These are phyloP conservation scores for Orcinus orca DNA, from an alignment of 2,113 vertebrate genomes.

Conservation along the genomic window DNA sequence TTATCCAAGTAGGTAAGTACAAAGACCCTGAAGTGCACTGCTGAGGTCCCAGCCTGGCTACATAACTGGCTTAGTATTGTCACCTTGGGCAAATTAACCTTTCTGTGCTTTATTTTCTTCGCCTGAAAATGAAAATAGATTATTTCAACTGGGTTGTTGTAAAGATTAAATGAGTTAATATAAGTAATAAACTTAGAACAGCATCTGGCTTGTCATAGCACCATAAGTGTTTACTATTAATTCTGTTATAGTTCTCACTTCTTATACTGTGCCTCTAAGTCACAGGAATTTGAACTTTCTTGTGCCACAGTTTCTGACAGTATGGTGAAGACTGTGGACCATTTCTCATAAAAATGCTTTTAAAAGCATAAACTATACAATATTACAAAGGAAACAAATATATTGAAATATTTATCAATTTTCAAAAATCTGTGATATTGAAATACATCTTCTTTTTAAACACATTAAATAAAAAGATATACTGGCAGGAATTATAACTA, in stretches of 20 bases:
- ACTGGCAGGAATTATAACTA: neutral
- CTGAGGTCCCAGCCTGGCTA: neutral
- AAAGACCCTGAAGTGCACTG: neutral
- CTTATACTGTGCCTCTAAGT: neutral
- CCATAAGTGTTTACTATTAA: neutral
- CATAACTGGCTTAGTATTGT: neutral
- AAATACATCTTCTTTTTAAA: neutral
- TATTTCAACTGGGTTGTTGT: neutral
- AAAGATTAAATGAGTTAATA: neutral
- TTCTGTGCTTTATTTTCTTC: neutral
- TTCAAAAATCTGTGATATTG: neutral
- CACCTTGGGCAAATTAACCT: neutral
- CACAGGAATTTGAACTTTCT: neutral
- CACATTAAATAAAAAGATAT: neutral
- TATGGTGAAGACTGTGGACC: neutral
- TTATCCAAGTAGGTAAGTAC: neutral
- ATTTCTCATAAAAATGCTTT: neutral
- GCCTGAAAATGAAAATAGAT: neutral
- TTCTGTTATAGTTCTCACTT: neutral
- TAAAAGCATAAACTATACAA: neutral
- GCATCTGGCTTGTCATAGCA: neutral
- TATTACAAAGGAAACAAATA: slow-evolving; percentile 8
- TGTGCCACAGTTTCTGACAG: neutral
- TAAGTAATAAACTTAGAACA: neutral
- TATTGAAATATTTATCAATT: neutral